Percentiles rank a stretch among this genome's conserved stretches.
phyloP scores from a whole-genome alignment of 2,113 vertebrate genomes.

The Pseudorasbora parva region DNA sequence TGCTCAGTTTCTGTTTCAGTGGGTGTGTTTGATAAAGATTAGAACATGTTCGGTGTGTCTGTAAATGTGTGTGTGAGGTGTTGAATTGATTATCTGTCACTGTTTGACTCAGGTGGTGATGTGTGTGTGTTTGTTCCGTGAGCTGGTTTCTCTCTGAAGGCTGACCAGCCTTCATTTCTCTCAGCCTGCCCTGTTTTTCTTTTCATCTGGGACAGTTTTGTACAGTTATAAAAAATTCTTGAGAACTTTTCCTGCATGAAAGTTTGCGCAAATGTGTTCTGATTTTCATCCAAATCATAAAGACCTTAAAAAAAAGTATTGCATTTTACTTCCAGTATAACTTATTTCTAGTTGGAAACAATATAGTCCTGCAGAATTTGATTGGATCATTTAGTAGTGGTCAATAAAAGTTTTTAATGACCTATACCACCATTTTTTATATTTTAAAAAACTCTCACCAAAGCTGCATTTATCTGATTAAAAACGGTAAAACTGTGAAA shows the following conservation, averaged over 20 bases:
- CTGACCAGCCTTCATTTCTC: neutral
- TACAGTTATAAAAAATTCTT: neutral
- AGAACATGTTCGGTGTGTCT: slow-evolving; percentile 29
- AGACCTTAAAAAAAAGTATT: neutral
- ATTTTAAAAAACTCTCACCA: too few species aligned
- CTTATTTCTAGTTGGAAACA: too few species aligned
- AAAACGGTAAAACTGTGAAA: neutral
- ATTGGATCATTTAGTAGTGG: too few species aligned
- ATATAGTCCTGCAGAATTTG: too few species aligned
- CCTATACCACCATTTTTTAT: too few species aligned
- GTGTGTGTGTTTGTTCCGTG: slow-evolving; percentile 12
- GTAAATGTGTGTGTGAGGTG: slow-evolving; percentile 7
- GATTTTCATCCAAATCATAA: neutral
- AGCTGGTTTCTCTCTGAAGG: slow-evolving; percentile 1
- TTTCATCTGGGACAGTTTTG: neutral
- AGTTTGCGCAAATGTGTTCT: neutral
- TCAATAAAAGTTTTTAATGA: too few species aligned
- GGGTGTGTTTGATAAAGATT: neutral
- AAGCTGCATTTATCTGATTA: too few species aligned
- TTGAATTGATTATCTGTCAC: slow-evolving; percentile 9
- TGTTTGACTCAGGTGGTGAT: neutral
- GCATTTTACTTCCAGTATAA: neutral
- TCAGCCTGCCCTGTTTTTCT: slow-evolving; percentile 11
- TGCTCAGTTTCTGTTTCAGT: slow-evolving; percentile 16
- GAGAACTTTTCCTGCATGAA: neutral